Conservation (phyloP, 2,113 vertebrate genomes). For the Athene cunicularia region DNA sequence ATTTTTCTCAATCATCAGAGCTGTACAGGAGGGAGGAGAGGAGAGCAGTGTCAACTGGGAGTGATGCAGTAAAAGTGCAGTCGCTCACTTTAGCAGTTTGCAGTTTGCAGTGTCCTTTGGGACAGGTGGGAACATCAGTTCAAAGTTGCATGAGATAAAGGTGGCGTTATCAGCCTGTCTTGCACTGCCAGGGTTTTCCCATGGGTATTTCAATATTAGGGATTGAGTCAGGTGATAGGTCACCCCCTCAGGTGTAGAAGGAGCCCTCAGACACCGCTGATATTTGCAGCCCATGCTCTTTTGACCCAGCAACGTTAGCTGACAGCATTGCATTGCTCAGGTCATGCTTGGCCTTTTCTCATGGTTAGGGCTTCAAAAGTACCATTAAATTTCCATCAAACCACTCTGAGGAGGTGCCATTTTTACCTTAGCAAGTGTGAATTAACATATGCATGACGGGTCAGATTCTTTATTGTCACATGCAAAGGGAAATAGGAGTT, state of each 20-base stretch:
- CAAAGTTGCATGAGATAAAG: background rate
- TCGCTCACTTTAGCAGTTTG: background rate
- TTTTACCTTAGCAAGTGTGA: background rate
- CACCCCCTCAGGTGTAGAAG: background rate
- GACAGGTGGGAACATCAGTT: background rate
- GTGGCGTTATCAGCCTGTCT: background rate
- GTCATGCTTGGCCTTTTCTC: background rate
- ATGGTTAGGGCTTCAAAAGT: background rate
- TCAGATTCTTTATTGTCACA: background rate
- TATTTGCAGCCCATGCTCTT: background rate
- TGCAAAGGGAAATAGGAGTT: background rate
- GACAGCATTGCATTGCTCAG: background rate
- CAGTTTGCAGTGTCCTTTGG: background rate
- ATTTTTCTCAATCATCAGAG: background rate
- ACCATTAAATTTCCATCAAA: background rate
- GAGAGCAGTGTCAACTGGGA: background rate
- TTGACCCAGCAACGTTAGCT: background rate
- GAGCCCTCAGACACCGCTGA: background rate
- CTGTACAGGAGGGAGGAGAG: background rate
- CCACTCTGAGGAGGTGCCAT: background rate
- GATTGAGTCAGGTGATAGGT: background rate
- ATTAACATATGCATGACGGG: background rate
- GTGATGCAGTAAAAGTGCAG: background rate
- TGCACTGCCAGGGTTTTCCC: background rate
- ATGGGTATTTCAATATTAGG: accelerated